A percentile compares a stretch with the other conserved stretches of the same genome.
Conservation (phyloP, 2,888 invertebrate genomes). For the Brachynemurus nebulosus region DNA sequence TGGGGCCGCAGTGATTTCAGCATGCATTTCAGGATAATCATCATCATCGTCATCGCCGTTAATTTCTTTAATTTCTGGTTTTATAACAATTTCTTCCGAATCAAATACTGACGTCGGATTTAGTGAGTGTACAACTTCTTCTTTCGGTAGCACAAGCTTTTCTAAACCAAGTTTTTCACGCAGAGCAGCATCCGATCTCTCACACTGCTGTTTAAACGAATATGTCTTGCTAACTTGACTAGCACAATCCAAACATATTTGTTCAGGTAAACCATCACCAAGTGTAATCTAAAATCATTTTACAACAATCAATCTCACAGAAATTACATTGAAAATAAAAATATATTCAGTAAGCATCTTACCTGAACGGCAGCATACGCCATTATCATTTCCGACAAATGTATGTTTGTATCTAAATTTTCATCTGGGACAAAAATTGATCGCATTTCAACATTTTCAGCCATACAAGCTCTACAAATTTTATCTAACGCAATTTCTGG, state of each 20-base stretch:
- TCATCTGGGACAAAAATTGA: slow-evolving; percentile 28
- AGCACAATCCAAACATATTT: slow-evolving; percentile 41
- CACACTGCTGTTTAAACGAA: slow-evolving; percentile 34
- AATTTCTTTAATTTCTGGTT: slow-evolving; percentile 19
- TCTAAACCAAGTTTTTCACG: slow-evolving; percentile 22
- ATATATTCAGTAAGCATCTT: slow-evolving; percentile 14
- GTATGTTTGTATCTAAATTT: slow-evolving; percentile 24
- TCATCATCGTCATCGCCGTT: slow-evolving; percentile 13
- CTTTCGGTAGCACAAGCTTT: slow-evolving; percentile 12
- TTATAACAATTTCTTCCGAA: slow-evolving; percentile 18
- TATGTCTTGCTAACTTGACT: slow-evolving; percentile 35
- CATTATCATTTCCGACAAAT: slow-evolving; percentile 31
- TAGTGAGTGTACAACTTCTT: slow-evolving; percentile 13
- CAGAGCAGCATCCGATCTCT: slow-evolving; percentile 31
- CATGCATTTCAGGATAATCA: slow-evolving; percentile 15
- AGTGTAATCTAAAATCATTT: slow-evolving; percentile 26
- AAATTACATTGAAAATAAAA: slow-evolving; percentile 7
- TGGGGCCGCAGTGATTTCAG: slow-evolving; percentile 23
- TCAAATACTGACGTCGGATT: slow-evolving; percentile 15
- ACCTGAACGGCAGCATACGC: slow-evolving; percentile 30
- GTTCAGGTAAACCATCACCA: slow-evolving; percentile 45
- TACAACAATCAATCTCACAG: slow-evolving; percentile 1
- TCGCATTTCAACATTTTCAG: slow-evolving; percentile 27
- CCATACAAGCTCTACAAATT: slow-evolving; percentile 29
- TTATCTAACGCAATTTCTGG: slow-evolving; percentile 16